A percentile compares a stretch with the other conserved stretches of the same genome.
Evolutionary conservation across 2,113 vertebrate genomes (phyloP).

Genomic region (Marmota monax): DNA sequence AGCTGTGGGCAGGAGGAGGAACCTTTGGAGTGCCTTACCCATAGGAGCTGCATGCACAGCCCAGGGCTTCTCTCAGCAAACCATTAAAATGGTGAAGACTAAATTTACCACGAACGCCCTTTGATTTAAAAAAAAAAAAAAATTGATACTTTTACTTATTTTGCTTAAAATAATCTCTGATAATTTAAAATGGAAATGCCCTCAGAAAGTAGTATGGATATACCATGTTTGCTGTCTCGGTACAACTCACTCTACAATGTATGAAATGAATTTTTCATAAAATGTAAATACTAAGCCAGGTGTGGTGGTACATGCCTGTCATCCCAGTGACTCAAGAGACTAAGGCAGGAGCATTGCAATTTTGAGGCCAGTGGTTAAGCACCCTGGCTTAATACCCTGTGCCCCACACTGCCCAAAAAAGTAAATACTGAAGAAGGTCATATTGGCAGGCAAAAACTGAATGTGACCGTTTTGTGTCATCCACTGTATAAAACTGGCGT

Average conservation of each 20-base stretch:
- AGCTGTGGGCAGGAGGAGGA: too few species aligned
- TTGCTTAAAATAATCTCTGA: not conserved
- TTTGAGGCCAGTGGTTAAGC: too few species aligned
- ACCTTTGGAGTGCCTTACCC: too few species aligned
- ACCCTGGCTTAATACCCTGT: too few species aligned
- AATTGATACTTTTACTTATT: not conserved
- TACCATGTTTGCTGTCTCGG: not conserved
- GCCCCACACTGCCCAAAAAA: not conserved
- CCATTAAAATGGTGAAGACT: not conserved
- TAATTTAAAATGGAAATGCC: not conserved
- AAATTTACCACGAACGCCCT: not conserved
- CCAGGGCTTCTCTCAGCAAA: not conserved
- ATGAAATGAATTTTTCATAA: not conserved
- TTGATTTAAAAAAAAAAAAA: not conserved
- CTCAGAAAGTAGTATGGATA: not conserved
- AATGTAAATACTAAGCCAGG: not conserved
- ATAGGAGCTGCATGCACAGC: too few species aligned
- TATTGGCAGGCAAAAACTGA: not conserved
- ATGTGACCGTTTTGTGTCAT: not conserved
- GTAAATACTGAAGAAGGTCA: not conserved
- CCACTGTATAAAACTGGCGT: not conserved
- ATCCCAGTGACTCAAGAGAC: too few species aligned
- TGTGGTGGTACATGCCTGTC: too few species aligned
- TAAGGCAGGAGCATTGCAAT: too few species aligned
- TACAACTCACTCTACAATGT: not conserved